phyloP scores from a whole-genome alignment of 2,113 vertebrate genomes.

The Spilogale gracilis region DNA sequence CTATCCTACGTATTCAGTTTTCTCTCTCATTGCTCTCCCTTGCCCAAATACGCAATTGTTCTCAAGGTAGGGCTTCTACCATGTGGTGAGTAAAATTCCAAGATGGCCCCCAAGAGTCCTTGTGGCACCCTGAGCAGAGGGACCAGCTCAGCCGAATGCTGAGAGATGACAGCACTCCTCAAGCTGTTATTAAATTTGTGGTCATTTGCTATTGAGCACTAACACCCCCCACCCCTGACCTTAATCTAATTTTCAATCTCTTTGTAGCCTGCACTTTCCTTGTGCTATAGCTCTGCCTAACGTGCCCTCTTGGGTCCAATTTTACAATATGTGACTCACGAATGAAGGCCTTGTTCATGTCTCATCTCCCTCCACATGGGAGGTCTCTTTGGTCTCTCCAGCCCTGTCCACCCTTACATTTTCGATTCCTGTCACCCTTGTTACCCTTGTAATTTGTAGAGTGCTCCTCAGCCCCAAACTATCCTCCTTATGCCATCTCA shows the following conservation, averaged over 20 bases:
- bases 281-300: background rate
- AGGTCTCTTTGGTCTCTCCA: background rate
- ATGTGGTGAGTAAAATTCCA: background rate
- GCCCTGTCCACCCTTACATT: background rate
- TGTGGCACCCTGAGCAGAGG: background rate
- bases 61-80: background rate
- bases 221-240: background rate
- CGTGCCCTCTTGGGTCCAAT: fast-evolving
- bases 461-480: background rate
- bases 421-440: background rate
- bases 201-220: background rate
- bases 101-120: background rate
- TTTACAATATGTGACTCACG: background rate
- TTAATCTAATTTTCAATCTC: background rate
- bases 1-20: background rate
- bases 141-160: background rate
- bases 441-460: no score
- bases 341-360: background rate
- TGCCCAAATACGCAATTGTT: background rate
- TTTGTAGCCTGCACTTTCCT: background rate
- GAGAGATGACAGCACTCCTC: background rate
- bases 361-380: background rate
- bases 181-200: background rate
- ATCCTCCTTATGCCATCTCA: fast-evolving
- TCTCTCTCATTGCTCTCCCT: background rate